Evolutionary conservation across 2,888 invertebrate species (phyloP).

Genomic region (Agonum fuliginosum): DNA sequence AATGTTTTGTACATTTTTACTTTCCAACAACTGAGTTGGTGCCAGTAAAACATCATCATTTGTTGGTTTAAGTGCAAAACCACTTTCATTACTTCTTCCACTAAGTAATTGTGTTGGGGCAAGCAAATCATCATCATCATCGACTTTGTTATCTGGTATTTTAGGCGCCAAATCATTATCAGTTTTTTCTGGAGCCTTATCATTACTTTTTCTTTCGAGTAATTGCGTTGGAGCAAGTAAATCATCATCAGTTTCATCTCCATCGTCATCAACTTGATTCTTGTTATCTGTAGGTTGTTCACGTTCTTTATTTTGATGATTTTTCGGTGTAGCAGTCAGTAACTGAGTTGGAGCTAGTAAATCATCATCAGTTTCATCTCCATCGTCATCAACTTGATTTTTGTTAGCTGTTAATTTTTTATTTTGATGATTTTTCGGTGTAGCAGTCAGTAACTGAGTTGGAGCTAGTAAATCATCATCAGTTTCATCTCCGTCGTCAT

Average conservation of each 20-base stretch:
- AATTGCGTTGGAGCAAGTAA: neutral
- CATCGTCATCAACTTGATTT: neutral
- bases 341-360: neutral
- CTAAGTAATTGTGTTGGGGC: too few species aligned
- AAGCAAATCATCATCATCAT: neutral
- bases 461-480: constrained; percentile 26
- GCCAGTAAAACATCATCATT: neutral
- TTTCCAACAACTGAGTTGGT: constrained; percentile 21
- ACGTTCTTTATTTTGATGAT: neutral
- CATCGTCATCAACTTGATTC: neutral
- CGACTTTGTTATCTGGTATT: too few species aligned
- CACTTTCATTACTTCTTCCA: too few species aligned
- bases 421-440: neutral
- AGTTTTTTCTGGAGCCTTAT: neutral
- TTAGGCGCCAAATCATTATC: neutral
- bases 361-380: neutral
- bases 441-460: constrained; percentile 24
- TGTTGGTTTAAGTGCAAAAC: too few species aligned
- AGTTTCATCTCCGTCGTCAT: neutral
- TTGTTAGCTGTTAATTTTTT: neutral
- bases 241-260: neutral
- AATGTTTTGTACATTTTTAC: neutral
- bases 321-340: too few species aligned
- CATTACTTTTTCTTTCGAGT: neutral
- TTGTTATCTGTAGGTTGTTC: neutral